Evolutionary conservation across 2,888 invertebrate genomes (phyloP).

Genomic region (Falcaria lacertinaria): DNA sequence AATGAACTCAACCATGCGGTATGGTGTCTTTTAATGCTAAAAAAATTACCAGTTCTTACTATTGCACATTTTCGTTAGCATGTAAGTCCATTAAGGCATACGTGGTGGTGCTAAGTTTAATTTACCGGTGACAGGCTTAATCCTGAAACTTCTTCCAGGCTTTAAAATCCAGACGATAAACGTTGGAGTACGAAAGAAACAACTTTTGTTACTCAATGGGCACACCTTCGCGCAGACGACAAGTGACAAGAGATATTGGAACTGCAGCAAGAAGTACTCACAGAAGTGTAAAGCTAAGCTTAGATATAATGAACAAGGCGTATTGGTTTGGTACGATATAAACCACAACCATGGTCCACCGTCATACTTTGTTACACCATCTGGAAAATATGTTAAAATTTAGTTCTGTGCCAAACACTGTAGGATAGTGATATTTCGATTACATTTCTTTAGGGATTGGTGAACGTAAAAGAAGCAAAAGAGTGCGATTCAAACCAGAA

Average conservation of each 20-base stretch:
- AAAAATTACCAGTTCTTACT: too few species aligned
- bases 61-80: too few species aligned
- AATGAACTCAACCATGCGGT: too few species aligned
- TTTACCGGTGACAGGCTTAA: background rate
- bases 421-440: too few species aligned
- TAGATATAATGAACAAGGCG: constrained; percentile 16
- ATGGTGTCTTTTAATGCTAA: too few species aligned
- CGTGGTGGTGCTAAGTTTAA: too few species aligned
- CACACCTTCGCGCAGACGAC: constrained; percentile 46
- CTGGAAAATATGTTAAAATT: constrained; percentile 2
- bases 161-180: constrained; percentile 26
- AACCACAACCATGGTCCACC: constrained; percentile 22
- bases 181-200: constrained; percentile 26
- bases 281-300: constrained; percentile 28
- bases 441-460: too few species aligned
- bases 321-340: constrained; percentile 9
- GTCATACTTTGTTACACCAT: constrained; percentile 1
- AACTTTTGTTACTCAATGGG: constrained; percentile 22
- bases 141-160: constrained; percentile 14
- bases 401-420: background rate
- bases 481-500: too few species aligned
- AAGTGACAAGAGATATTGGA: constrained; percentile 45
- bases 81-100: too few species aligned
- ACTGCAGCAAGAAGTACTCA: constrained; percentile 44
- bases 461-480: too few species aligned